Base-by-base conservation (phyloP, 2,888 invertebrate species). In the Phortica magna region DNA sequence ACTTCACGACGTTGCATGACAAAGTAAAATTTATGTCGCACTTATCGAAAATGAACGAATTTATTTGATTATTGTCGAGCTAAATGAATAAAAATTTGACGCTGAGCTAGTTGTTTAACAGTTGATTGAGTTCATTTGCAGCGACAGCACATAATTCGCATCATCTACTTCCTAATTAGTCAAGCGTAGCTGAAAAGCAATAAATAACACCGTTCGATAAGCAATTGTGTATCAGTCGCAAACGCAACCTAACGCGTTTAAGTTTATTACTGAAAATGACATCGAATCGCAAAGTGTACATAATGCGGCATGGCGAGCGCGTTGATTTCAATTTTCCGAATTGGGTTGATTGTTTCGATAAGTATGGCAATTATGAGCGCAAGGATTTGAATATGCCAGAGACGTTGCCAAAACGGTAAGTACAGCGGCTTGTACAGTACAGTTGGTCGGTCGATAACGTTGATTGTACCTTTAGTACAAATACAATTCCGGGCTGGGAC, bases 351-450 rank as follows among this genome's bases (percentile, higher is more conserved):
- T 97, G 97, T 90, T 98, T 98, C 91, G 96, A 97, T 91, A 94
- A 95, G 57, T 93, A 94, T 71, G 96, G 94, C 72, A 93, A 93
- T 67, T 99, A 98, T 89, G 92, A 95, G 64, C 94, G 97, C 76
- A 96, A 96, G 89, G 98, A 99, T 91, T 93, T 99, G 74, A 99
- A 99, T 90, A 95, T 99, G 96, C 99, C 99, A 0, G 93, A 95
- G 77, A 93, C 93, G 42, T 92, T 99, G 82, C 96, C 96, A 0
- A 93, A 93, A 79, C 92, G 94, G 94, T 93, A 77, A 61, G 74
- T 77, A 5, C 19, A 22, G 1, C 14, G 48, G 2, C 14, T 48
- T 48, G 10, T 48, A 2, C 14, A 12, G 14, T 12, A 48, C 10
- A 14, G 14, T 12, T 48, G 9, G 14, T 48, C 48, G 9, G 14